Base-by-base conservation (phyloP, 2,797 vertebrate genomes). In the Cryptoblepharus egeriae region DNA sequence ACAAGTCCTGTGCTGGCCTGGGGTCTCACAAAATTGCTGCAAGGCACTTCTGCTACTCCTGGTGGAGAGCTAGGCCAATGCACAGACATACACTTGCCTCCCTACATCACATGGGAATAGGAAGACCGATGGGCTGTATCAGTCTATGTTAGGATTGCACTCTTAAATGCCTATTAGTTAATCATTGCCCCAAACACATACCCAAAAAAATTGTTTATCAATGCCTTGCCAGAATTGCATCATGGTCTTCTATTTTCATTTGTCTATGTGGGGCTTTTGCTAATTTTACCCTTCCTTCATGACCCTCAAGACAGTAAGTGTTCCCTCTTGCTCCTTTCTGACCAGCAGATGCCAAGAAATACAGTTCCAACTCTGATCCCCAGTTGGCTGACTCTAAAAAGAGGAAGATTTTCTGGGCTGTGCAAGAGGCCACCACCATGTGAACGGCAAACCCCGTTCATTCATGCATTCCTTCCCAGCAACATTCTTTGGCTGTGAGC, bases 401-500 rank as follows among this genome's bases (percentile, higher is more conserved):
- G 68, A 72, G 0, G 57, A 75, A 79, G 37, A 88, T 61, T 81
- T 80, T 35, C 80, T 75, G 79, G 78, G 79, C 83, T 77, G 63
- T 0, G 0, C 91, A 87, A 85, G 85, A 64, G 61, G 61, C 90
- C 64, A 76, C 91, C 89, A 65, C 83, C 82, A 37, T 6, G 37
- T 74, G 86, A 89, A 90, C 1, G 82, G 79, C 77, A 76, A 72
- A 70, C 26, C 89, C 80, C 15, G 49, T 81, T 87, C 94, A 93
- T 94, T 94, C 94, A 89, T 69, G 86, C 89, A 88, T 80, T 87
- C 65, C 86, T 91, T 93, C 92, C 89, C 80, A 87, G 90, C 91
- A 94, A 86, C 87, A 89, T 92, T 94, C 88, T 64, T 20, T 95
- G 96, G 94, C 91, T n/a, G 9, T 37, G 24, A 1, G 94, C 95